These are phyloP conservation scores for Bubo blakistoni DNA, from an alignment of 2,113 vertebrate genomes.

Conservation along the genomic window DNA sequence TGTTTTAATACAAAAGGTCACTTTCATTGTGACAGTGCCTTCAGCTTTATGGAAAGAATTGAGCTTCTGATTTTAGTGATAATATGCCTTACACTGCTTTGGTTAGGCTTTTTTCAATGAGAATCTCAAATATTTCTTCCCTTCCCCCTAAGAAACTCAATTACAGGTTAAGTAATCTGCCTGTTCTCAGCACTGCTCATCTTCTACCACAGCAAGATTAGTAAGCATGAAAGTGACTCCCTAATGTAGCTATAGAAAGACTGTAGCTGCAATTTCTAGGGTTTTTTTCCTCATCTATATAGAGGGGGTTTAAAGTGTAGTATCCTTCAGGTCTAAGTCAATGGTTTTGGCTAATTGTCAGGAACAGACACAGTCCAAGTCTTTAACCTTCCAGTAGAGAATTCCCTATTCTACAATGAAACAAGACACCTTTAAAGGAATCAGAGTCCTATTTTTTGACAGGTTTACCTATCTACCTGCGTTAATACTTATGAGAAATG, in stretches of 20 bases:
- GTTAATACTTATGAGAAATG: background rate
- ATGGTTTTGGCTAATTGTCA: constrained; percentile 21
- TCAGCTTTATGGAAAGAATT: background rate
- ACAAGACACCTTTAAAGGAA: background rate
- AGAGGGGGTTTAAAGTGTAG: background rate
- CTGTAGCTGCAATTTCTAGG: constrained; percentile 13
- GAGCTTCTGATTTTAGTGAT: background rate
- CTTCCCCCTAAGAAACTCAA: background rate
- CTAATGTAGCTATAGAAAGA: constrained; percentile 9
- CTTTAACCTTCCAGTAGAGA: background rate
- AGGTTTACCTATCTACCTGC: background rate
- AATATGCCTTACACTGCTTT: background rate
- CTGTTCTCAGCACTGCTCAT: background rate
- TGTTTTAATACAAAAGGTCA: background rate
- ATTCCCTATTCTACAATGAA: background rate
- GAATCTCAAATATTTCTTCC: background rate
- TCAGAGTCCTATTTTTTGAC: background rate
- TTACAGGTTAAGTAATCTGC: background rate
- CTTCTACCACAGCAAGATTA: constrained; percentile 4
- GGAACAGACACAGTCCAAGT: background rate
- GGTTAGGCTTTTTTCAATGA: background rate
- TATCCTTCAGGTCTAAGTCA: constrained; percentile 37
- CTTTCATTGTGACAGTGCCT: background rate
- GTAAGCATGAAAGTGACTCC: constrained; percentile 47
- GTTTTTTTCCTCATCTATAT: background rate